Evolutionary conservation across 2,113 vertebrate species (phyloP).

Genomic region (Taxidea taxus): DNA sequence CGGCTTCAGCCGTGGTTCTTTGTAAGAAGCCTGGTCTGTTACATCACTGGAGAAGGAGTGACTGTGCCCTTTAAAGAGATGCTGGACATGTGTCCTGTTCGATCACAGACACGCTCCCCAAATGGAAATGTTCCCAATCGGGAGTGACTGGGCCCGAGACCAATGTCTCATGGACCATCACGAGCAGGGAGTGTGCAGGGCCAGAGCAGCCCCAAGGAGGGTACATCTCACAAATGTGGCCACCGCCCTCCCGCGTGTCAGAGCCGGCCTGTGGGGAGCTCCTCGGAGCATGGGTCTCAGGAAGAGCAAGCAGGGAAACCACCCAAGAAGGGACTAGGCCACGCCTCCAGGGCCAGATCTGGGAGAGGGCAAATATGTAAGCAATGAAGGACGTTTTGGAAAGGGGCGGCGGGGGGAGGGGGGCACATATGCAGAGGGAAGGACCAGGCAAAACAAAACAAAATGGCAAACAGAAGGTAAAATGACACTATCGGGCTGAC

Average conservation of each 20-base stretch:
- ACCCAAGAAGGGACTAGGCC: not conserved
- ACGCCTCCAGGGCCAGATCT: not conserved
- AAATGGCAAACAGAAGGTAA: not conserved
- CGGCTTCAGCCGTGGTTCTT: too few relatives aligned
- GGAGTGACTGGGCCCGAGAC: not conserved
- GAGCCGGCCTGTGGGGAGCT: not conserved
- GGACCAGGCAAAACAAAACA: not conserved
- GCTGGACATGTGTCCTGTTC: not conserved
- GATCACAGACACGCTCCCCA: not conserved
- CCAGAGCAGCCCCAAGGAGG: not conserved
- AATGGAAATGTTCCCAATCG: not conserved
- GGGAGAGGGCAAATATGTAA: not conserved
- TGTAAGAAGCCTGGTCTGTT: not conserved
- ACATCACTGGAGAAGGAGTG: not conserved
- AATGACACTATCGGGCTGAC: not conserved
- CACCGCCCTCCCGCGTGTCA: not conserved
- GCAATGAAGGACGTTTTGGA: not conserved
- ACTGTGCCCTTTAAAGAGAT: not conserved
- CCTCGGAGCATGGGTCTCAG: not conserved
- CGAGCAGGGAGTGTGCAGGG: not conserved
- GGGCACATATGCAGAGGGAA: not conserved
- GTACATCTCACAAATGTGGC: not conserved
- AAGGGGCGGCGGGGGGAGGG: rapidly evolving
- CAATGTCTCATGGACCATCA: not conserved
- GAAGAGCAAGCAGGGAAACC: not conserved